Evolutionary conservation across 2,888 invertebrate genomes (phyloP).

Genomic region (Stomorhina lunata): DNA sequence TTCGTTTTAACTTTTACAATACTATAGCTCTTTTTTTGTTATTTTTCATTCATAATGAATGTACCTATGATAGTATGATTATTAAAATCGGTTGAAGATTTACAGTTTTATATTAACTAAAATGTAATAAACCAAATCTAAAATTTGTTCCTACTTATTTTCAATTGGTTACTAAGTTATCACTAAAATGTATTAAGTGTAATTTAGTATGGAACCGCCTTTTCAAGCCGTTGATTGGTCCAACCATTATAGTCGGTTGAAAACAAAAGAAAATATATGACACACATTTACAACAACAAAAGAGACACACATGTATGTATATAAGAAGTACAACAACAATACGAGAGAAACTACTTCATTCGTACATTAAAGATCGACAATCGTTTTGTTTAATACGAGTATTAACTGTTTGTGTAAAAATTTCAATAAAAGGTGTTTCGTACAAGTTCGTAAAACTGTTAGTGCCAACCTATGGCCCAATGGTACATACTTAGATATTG

Average conservation of each 20-base stretch:
- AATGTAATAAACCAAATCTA: neutral
- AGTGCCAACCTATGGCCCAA: neutral
- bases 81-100: no score
- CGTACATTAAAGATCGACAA: slow-evolving; percentile 22
- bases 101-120: no score
- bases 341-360: slow-evolving; percentile 6
- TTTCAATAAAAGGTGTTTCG: slow-evolving; percentile 10
- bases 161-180: slow-evolving; percentile 48
- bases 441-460: neutral
- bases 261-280: slow-evolving; percentile 52
- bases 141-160: neutral
- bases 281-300: no score
- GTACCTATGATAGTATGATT: no score
- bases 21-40: no score
- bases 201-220: slow-evolving; percentile 54
- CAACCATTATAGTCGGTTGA: neutral
- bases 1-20: no score
- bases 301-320: slow-evolving; percentile 26
- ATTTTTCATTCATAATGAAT: no score
- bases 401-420: neutral
- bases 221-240: slow-evolving; percentile 56
- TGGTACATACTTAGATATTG: neutral
- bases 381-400: slow-evolving; percentile 28
- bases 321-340: slow-evolving; percentile 4
- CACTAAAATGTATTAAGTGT: slow-evolving; percentile 43